phyloP scores from a whole-genome alignment of 1,140 invertebrate genomes.

The Caenorhabditis latens region DNA sequence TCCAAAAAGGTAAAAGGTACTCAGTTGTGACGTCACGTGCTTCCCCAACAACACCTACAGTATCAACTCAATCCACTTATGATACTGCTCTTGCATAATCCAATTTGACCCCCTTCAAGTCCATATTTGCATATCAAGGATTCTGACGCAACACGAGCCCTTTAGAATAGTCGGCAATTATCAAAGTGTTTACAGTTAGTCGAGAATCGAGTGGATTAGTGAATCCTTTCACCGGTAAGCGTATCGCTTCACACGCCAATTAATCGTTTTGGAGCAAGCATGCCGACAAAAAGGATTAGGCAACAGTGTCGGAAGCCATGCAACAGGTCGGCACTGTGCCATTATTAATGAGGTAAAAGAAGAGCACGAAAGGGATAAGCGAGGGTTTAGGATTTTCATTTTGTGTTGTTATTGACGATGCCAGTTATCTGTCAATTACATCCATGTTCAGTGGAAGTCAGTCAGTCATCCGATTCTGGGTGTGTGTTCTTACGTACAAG shows the following conservation, averaged over 20 bases:
- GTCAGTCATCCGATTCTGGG: neutral
- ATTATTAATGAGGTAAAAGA: conserved; percentile 46
- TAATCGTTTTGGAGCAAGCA: neutral
- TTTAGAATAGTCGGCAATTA: neutral
- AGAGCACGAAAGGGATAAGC: neutral
- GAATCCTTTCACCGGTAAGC: neutral
- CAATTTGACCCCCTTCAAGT: conserved; percentile 35
- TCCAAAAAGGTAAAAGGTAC: no score
- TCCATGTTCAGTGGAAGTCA: neutral
- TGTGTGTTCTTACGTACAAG: conserved; percentile 12
- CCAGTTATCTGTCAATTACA: neutral
- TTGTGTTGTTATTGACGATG: neutral
- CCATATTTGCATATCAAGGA: conserved; percentile 49
- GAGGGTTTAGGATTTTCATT: neutral
- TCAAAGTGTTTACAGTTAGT: conserved; percentile 52
- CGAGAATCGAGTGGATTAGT: conserved; percentile 41
- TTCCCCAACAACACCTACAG: neutral
- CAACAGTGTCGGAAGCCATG: conserved; percentile 36
- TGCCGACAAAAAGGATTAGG: conserved; percentile 37
- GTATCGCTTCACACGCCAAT: conserved; percentile 53
- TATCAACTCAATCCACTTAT: conserved; percentile 29
- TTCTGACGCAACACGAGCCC: conserved; percentile 19
- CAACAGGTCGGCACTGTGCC: conserved; percentile 21
- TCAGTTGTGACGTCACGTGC: neutral
- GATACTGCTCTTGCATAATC: conserved; percentile 5